Evolutionary conservation across 2,797 vertebrate genomes (phyloP), one percentile per base, ranked within the genome.

Genomic region (Pangasius sanitwongsei): DNA sequence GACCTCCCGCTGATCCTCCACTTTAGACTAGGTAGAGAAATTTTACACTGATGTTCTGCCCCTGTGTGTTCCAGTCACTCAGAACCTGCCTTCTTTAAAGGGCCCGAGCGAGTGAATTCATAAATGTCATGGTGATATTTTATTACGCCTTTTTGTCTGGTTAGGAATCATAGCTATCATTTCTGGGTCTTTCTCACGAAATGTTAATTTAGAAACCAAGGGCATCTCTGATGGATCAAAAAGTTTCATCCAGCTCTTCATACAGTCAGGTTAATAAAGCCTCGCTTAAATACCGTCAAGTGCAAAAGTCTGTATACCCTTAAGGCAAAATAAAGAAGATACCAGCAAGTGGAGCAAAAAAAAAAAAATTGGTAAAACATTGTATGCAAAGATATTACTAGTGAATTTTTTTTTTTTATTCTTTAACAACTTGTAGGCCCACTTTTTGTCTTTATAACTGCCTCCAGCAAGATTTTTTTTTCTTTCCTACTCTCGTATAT

Each of bases 1-100:
- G 90, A 94, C 93, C 94, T 93, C 94, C 94, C 83, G 82, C 92
- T 90, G 92, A 91, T 91, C 91, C 90, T 67, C 55, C 67, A 59
- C 86, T 90, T 63, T 84, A 90, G 82, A 89, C 85, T 75, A 53
- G 44, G 74, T 41, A 75, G 81, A 44, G 72, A 69, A 31, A 75
- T 75, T 65, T 67, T 72, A 86, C 69, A 13, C 75, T 87, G 34
- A 83, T 59, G 48, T 83, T 75, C 72, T 55, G 50, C 13, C 85
- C 65, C 48, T 31, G 53, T 86, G 37, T 84, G 67, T 55, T 13
- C 34, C 41, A 50, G 57, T 72, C 65, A 83, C 37, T 85, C 88
- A 82, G 75, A 57, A 70, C 85, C 37, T 55, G 25, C 80, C n/a
- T 83, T 70, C 84, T 74, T 85, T 69, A 69, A 83, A 89, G 81